Evolutionary conservation across 2,113 vertebrate genomes (phyloP).

Genomic region (Neogale vison): DNA sequence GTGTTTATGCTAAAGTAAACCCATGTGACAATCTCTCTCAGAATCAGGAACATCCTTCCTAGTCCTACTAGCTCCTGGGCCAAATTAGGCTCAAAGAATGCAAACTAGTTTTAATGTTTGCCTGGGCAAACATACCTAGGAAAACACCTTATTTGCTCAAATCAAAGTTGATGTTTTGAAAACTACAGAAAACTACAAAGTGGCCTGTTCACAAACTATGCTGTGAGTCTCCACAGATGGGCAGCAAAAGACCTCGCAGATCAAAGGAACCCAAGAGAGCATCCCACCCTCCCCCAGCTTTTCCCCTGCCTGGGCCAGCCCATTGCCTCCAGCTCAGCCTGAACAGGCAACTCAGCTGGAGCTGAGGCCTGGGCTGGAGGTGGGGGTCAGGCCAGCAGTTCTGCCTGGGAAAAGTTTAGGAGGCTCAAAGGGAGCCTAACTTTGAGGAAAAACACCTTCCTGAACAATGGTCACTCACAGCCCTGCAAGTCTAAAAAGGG

Average conservation of each 20-base stretch:
- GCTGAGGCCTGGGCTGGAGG: background rate
- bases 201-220: background rate
- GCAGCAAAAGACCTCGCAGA: background rate
- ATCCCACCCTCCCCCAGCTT: too few relatives aligned
- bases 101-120: background rate
- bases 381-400: background rate
- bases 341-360: background rate
- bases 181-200: background rate
- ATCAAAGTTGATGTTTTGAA: background rate
- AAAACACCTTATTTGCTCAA: background rate
- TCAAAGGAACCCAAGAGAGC: background rate
- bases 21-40: background rate
- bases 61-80: background rate
- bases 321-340: background rate
- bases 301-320: background rate
- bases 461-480: background rate
- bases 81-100: conserved; percentile 13
- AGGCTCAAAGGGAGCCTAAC: background rate
- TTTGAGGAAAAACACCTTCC: background rate
- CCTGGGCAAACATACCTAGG: conserved; percentile 4
- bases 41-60: background rate
- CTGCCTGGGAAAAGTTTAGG: background rate
- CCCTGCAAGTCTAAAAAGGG: background rate
- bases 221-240: background rate
- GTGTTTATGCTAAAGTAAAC: background rate